Percentiles rank a stretch among this genome's conserved stretches.
These are phyloP conservation scores for Fragum sueziense DNA, from an alignment of 2,888 invertebrate species.

Conservation along the genomic window DNA sequence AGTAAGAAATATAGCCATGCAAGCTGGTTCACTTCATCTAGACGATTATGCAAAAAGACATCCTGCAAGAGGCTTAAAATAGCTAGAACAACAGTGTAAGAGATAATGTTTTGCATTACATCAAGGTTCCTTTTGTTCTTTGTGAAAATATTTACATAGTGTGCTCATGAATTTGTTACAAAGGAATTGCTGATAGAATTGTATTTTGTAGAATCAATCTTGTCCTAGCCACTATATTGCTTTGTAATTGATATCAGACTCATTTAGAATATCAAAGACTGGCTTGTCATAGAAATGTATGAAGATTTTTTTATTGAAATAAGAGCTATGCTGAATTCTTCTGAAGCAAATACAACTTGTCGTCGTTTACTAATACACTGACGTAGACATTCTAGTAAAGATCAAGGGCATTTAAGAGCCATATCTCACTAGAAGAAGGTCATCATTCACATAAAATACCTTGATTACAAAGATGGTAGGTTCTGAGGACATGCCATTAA, in stretches of 20 bases:
- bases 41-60: not conserved
- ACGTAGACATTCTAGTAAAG: too few relatives aligned
- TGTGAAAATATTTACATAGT: not conserved
- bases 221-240: too few relatives aligned
- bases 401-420: too few relatives aligned
- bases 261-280: too few relatives aligned
- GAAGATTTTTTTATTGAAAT: too few relatives aligned
- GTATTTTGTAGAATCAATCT: too few relatives aligned
- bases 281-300: too few relatives aligned
- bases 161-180: not conserved
- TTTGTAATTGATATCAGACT: too few relatives aligned
- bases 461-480: not conserved
- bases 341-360: too few relatives aligned
- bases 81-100: not conserved
- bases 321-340: too few relatives aligned
- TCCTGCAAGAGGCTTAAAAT: not conserved
- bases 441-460: conserved; percentile 4
- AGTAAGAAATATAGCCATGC: too few relatives aligned
- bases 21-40: not conserved
- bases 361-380: too few relatives aligned
- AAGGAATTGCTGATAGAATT: not conserved
- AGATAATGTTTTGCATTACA: not conserved
- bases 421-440: not conserved
- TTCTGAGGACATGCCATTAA: conserved; percentile 30
- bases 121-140: not conserved